Evolutionary conservation across 2,888 invertebrate species (phyloP), one percentile per base, ranked within the genome.

Genomic region (Chrysomela aeneicollis): DNA sequence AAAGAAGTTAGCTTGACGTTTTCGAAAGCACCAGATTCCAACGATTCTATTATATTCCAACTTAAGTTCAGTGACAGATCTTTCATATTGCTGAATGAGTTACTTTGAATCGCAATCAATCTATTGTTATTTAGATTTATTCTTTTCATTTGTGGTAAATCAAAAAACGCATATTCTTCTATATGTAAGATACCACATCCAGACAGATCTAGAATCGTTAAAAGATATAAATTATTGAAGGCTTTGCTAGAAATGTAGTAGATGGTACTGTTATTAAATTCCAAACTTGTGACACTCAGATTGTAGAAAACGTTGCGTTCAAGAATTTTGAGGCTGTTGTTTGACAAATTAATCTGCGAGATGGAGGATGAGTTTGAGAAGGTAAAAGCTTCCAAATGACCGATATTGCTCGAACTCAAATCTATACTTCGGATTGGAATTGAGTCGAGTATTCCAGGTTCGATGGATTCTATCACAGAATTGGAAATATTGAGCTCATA

Each of bases 41-140:
- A 22, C 1, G 17, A 21, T 53, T 46, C 26, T 10, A 60, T 26
- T 30, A 1, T 15, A 19, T 60, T 60, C 4, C 46, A 26, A 15
- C 42, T 37, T 30, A 60, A 12, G 10, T 46, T 26, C 30, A 60
- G 17, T 12, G 18, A 18, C 9, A 12, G 12, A 17, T 37, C 15
- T 2, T 18, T 15, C 46, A 53, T 26, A 46, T 53, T 53, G 10
- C n/a, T 46, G 26, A 60, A 53, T 17, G 42, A 42, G 18, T 30
- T 2, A 17, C 18, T 60, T 17, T 42, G 17, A 1, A 60, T n/a
- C 12, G 19, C 26, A 17, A 19, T 30, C 46, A 60, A 53, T 12
- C 17, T 17, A 18, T 60, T 60, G 12, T 47, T 52, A 0, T 51
- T 52, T 21, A 64, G 47, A 35, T 64, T 59, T 12, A 64, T 18